A percentile compares a stretch with the other conserved stretches of the same genome.
Evolutionary conservation across 2,888 invertebrate species (phyloP).

Genomic region (Strigamia transsilvanica): DNA sequence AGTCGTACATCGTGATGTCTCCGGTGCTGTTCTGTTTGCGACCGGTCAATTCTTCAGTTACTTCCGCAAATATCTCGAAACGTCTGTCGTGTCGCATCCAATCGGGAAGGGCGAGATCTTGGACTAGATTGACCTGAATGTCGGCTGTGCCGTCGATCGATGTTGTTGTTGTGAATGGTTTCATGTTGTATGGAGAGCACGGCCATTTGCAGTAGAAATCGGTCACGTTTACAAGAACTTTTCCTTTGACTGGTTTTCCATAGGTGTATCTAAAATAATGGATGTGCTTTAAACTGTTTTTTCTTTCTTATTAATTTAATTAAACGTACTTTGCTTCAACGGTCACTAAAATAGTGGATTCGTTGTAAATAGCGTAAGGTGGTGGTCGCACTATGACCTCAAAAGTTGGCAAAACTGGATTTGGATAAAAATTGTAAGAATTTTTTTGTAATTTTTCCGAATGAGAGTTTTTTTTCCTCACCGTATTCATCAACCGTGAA

Average conservation of each 20-base stretch:
- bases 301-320: not conserved
- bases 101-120: slow-evolving; percentile 53
- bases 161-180: slow-evolving; percentile 50
- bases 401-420: slow-evolving; percentile 67
- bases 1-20: slow-evolving; percentile 62
- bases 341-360: slow-evolving; percentile 63
- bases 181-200: slow-evolving; percentile 6
- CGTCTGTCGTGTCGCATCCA: slow-evolving; percentile 58
- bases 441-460: not conserved
- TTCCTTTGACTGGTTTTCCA: slow-evolving; percentile 56
- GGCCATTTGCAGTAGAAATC: slow-evolving; percentile 53
- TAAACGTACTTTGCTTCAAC: slow-evolving; percentile 65
- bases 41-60: slow-evolving; percentile 65
- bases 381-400: slow-evolving; percentile 66
- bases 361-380: slow-evolving; percentile 63
- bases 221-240: slow-evolving; percentile 50
- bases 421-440: slow-evolving; percentile 49
- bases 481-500: slow-evolving; percentile 63
- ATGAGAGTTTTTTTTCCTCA: slow-evolving; percentile 51
- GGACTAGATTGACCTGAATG: slow-evolving; percentile 53
- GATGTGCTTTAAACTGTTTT: not conserved
- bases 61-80: slow-evolving; percentile 64
- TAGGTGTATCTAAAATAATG: slow-evolving; percentile 58
- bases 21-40: slow-evolving; percentile 58
- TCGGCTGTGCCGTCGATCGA: slow-evolving; percentile 55